Evolutionary conservation across 2,113 vertebrate genomes (phyloP), one percentile per base, ranked within the genome.

Genomic region (Tinamus guttatus): DNA sequence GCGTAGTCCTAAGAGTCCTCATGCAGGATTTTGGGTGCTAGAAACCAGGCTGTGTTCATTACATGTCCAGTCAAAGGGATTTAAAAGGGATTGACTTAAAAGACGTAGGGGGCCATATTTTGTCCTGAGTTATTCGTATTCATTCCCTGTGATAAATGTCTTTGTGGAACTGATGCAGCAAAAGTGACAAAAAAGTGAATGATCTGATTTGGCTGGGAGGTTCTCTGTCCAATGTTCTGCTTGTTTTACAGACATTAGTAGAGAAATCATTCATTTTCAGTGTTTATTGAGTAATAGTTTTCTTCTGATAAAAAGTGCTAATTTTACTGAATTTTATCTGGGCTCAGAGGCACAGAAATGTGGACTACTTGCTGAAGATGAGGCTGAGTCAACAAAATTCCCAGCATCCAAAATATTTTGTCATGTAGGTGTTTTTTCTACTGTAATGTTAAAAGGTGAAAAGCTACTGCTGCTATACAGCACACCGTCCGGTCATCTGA

Each of bases 331-430:
- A 89, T 94, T 79, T 78, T 60, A 18, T 75, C 15, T 81, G 60
- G 43, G 32, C n/a, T 70, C 19, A 32, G 38, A 85, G 17, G 75
- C 68, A 69, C 45, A 30, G 27, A 91, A 87, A 84, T 32, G 6
- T 24, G 51, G 56, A 71, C 28, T 71, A 90, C 15, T 84, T 92
- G 65, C 80, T 91, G 85, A 85, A 94, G 74, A 81, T 43, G 83
- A 95, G 84, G 54, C 43, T 77, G 70, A 89, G 87, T 91, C 91
- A 85, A 88, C 85, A 94, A 81, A 94, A 87, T 27, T 73, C 71
- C 68, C 45, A 74, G 49, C 67, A 89, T 81, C 52, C 47, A 41
- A 93, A 93, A 62, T 38, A 34, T 40, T 41, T 58, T 81, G 36
- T 41, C 16, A 30, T 43, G 51, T 78, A 64, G n/a, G 51, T 89